A percentile compares a stretch with the other conserved stretches of the same genome.
Evolutionary conservation across 2,113 vertebrate genomes (phyloP).

Genomic region (Dendrocopos noguchii): DNA sequence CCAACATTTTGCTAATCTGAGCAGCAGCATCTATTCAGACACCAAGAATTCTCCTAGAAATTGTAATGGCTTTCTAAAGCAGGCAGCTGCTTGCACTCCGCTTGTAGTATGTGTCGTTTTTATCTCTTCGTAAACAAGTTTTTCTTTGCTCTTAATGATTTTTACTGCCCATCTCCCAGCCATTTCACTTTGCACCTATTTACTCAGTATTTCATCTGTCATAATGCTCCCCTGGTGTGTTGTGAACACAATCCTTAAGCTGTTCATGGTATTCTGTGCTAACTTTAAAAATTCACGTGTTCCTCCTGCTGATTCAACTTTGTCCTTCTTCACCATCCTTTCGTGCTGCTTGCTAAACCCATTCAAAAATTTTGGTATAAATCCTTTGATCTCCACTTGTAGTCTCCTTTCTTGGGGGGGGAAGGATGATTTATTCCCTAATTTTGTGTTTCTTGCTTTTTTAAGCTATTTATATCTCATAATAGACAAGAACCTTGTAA

Average conservation of each 20-base stretch:
- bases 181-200: neutral
- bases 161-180: neutral
- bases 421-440: neutral
- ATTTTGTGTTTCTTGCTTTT: neutral
- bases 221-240: neutral
- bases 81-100: neutral
- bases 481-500: neutral
- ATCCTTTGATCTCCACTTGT: neutral
- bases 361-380: neutral
- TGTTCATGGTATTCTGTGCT: neutral
- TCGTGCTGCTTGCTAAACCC: neutral
- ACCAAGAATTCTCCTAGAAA: neutral
- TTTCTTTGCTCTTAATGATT: slow-evolving; percentile 20
- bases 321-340: neutral
- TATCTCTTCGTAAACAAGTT: neutral
- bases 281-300: neutral
- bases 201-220: neutral
- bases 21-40: neutral
- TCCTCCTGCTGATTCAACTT: neutral
- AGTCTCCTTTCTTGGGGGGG: neutral
- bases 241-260: neutral
- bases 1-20: neutral
- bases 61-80: neutral
- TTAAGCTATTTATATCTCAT: neutral
- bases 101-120: neutral